Evolutionary conservation across 2,888 invertebrate species (phyloP).

Genomic region (Leucophora obtusa): DNA sequence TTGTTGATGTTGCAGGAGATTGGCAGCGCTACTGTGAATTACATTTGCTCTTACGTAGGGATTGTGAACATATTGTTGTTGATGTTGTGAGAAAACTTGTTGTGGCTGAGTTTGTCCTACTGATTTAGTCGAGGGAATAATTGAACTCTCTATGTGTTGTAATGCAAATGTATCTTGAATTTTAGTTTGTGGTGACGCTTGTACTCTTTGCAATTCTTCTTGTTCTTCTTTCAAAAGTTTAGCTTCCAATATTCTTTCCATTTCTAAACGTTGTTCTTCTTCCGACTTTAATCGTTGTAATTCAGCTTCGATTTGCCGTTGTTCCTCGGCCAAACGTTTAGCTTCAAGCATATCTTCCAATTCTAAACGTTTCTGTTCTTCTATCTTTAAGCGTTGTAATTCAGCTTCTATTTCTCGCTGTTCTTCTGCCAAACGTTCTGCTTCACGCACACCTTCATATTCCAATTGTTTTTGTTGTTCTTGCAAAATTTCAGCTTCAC

Average conservation of each 20-base stretch:
- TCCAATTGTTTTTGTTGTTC: conserved; percentile 67
- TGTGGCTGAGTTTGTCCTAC: conserved; percentile 19
- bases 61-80: conserved; percentile 28
- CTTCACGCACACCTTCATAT: conserved; percentile 65
- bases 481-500: conserved; percentile 67
- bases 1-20: neutral
- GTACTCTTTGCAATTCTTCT: no score
- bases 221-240: no score
- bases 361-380: conserved; percentile 63
- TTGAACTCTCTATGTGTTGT: no score
- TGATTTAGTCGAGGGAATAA: neutral
- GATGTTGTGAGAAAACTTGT: neutral
- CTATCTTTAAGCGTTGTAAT: conserved; percentile 55
- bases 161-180: no score
- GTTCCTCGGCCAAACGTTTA: conserved; percentile 47
- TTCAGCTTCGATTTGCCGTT: conserved; percentile 21
- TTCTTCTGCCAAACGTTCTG: conserved; percentile 68
- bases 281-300: neutral
- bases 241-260: no score
- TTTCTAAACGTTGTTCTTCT: no score
- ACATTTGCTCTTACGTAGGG: conserved; percentile 28
- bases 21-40: neutral
- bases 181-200: no score
- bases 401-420: conserved; percentile 67
- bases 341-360: conserved; percentile 65